Evolutionary conservation across 2,113 vertebrate species (phyloP).

Genomic region (Nothocercus nigrocapillus): DNA sequence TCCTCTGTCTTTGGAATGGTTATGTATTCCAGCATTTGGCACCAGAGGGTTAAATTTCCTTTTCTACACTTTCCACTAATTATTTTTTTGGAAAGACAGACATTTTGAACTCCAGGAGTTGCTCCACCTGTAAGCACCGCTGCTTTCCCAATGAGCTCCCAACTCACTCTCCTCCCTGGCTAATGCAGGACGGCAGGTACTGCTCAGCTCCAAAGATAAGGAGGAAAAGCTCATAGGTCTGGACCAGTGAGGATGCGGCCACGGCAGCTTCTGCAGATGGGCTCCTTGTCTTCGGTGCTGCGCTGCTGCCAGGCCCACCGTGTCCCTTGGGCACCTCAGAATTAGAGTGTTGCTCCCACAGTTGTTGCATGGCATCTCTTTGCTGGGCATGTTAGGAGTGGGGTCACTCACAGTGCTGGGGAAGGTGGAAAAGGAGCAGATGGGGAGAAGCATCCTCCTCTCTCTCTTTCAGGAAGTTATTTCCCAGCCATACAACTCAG

Average conservation of each 20-base stretch:
- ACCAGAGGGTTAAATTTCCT: background rate
- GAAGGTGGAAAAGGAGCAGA: too few relatives aligned
- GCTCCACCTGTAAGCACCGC: background rate
- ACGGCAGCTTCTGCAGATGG: background rate
- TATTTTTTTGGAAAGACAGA: background rate
- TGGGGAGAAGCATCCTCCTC: background rate
- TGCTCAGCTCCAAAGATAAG: background rate
- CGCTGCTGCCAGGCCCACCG: background rate
- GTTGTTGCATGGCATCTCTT: background rate
- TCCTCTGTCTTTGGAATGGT: background rate
- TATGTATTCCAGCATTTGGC: background rate
- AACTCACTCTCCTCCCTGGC: background rate
- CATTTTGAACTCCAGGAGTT: background rate
- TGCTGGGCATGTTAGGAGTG: background rate
- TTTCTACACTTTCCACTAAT: background rate
- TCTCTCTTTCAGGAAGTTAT: background rate
- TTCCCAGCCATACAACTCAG: background rate
- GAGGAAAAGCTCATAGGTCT: background rate
- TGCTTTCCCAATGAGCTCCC: background rate
- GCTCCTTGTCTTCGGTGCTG: background rate
- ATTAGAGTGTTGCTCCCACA: background rate
- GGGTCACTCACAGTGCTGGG: background rate
- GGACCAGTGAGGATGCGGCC: background rate
- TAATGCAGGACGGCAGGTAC: background rate
- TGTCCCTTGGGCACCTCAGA: background rate